These are phyloP conservation scores for Schmidtea mediterranea DNA, from an alignment of 1,140 invertebrate genomes.

Conservation along the genomic window DNA sequence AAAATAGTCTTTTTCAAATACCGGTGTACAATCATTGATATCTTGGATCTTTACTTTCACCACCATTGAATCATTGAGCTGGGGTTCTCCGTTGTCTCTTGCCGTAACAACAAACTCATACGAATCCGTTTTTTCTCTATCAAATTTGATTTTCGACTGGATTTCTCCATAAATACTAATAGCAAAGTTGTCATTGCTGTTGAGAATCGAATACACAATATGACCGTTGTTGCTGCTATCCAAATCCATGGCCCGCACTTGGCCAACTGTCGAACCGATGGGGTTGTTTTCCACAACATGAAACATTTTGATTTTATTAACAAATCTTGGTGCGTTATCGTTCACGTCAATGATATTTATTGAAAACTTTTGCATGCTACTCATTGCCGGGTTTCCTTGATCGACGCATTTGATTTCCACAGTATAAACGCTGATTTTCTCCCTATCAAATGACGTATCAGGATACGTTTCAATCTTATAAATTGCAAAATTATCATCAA, in stretches of 20 bases:
- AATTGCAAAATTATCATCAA: no score
- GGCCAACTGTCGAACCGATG: background rate
- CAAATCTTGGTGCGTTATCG: conserved; percentile 3
- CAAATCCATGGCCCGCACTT: background rate
- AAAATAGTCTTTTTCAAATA: conserved; percentile 6
- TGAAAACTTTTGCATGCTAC: background rate
- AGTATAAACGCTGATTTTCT: background rate
- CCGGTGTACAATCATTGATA: conserved; percentile 8
- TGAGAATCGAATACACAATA: background rate
- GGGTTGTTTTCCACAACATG: background rate
- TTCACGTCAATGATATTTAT: conserved; percentile 2
- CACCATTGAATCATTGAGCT: background rate
- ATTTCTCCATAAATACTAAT: background rate
- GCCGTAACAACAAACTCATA: conserved; percentile 8
- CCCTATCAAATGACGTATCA: background rate
- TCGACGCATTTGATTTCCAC: background rate
- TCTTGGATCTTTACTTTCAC: conserved; percentile 5
- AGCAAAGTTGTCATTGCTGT: background rate
- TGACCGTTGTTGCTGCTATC: background rate
- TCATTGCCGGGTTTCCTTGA: background rate
- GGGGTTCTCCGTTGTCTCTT: conserved; percentile 5
- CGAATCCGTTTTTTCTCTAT: conserved; percentile 6
- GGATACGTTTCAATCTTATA: no score
- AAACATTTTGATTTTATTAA: background rate
- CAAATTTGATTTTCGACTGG: background rate